These are phyloP conservation scores for Plutomurus gul DNA, from an alignment of 1,140 invertebrate genomes.

Conservation along the genomic window DNA sequence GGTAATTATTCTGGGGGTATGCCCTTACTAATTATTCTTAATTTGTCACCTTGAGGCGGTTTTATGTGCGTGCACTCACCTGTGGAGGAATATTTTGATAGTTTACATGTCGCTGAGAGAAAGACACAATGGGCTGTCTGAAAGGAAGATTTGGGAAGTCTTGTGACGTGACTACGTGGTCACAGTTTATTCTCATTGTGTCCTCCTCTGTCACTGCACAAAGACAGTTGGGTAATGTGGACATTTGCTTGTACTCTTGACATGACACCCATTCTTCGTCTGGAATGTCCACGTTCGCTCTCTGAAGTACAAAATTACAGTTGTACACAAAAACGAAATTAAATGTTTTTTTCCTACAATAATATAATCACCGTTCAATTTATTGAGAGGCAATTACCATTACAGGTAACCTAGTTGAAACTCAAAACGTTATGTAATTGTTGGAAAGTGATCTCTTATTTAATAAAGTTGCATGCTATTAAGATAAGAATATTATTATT, in stretches of 20 bases:
- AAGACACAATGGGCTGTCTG: conserved; percentile 73
- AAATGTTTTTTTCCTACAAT: not conserved
- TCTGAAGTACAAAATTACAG: not conserved
- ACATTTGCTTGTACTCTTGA: conserved; percentile 42
- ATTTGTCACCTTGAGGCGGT: not conserved
- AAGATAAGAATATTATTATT: not conserved
- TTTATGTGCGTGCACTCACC: conserved; percentile 55
- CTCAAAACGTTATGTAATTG: not conserved
- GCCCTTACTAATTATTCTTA: not conserved
- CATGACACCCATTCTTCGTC: conserved; percentile 51
- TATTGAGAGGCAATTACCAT: no score
- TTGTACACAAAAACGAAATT: not conserved
- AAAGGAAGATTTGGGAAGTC: conserved; percentile 74
- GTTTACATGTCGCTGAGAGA: conserved; percentile 75
- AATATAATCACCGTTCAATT: no score
- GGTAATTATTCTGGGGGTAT: not conserved
- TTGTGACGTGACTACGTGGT: conserved; percentile 75
- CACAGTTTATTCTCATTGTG: conserved; percentile 66
- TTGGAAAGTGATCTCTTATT: not conserved
- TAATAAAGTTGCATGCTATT: not conserved
- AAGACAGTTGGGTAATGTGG: conserved; percentile 42
- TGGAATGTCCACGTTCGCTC: conserved; percentile 1
- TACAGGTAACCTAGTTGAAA: no score
- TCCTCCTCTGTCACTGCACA: conserved; percentile 42
- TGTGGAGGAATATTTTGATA: conserved; percentile 78